These are phyloP conservation scores for Coluber constrictor DNA, from an alignment of 2,797 vertebrate genomes.

Conservation along the genomic window DNA sequence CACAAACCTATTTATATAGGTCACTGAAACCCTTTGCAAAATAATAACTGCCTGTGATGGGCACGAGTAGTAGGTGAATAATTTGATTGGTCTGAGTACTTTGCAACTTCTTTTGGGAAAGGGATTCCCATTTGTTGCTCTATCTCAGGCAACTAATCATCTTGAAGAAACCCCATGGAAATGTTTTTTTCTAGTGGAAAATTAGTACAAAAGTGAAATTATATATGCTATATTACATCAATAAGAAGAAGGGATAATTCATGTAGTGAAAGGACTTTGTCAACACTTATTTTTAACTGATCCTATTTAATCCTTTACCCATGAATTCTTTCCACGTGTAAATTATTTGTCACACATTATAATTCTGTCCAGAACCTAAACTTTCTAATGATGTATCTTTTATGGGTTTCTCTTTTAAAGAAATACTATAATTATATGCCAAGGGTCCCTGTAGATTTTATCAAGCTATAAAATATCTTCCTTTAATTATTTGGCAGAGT, in stretches of 20 bases:
- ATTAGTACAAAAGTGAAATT: neutral
- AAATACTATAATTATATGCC: slow-evolving; percentile 77
- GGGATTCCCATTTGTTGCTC: neutral
- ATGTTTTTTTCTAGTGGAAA: neutral
- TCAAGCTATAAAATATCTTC: slow-evolving; percentile 77
- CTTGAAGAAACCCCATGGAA: neutral
- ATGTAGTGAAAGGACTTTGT: slow-evolving; percentile 70
- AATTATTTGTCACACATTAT: slow-evolving; percentile 76
- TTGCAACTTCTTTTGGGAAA: neutral
- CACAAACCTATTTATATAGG: neutral
- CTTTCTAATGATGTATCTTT: slow-evolving; percentile 79
- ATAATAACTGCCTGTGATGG: neutral
- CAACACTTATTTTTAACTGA: slow-evolving; percentile 65
- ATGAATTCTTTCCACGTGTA: slow-evolving; percentile 72
- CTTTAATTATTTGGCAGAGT: slow-evolving; percentile 73
- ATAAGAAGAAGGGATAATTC: slow-evolving; percentile 60
- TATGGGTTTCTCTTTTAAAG: slow-evolving; percentile 75
- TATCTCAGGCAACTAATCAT: neutral
- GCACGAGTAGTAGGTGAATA: neutral
- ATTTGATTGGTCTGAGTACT: neutral
- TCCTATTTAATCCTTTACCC: slow-evolving; percentile 22
- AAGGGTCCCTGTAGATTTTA: slow-evolving; percentile 77
- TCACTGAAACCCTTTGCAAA: neutral
- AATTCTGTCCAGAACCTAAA: slow-evolving; percentile 76
- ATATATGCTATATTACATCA: neutral